phyloP scores from a whole-genome alignment of 1,140 invertebrate genomes.

The Drosophila ananassae region DNA sequence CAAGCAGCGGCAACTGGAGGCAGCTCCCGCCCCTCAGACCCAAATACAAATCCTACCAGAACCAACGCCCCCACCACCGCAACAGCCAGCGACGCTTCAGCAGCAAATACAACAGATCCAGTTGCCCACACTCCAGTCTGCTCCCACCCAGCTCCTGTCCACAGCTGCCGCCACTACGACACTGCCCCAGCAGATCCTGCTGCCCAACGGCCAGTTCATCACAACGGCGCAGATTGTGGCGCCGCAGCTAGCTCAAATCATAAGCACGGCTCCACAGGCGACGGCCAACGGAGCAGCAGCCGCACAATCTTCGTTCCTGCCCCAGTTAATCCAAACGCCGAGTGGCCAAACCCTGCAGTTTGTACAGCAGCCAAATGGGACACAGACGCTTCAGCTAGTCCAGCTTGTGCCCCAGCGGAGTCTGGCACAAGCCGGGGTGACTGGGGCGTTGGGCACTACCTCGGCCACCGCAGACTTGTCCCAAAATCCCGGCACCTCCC shows the following conservation, averaged over 20 bases:
- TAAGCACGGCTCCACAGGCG: conserved; percentile 48
- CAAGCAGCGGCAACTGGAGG: conserved; percentile 59
- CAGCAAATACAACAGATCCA: conserved; percentile 66
- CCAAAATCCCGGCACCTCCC: conserved; percentile 29
- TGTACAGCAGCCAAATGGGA: conserved; percentile 79
- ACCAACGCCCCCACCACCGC: conserved; percentile 11
- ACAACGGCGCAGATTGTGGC: conserved; percentile 78
- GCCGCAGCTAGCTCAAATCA: conserved; percentile 68
- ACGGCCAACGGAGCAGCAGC: conserved; percentile 37
- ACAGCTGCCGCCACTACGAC: conserved; percentile 42
- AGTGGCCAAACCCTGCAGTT: conserved; percentile 78
- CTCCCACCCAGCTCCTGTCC: conserved; percentile 58
- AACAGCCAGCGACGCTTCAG: conserved; percentile 42
- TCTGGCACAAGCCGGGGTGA: conserved; percentile 37
- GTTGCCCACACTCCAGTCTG: conserved; percentile 58
- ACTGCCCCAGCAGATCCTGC: conserved; percentile 74
- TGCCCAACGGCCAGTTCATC: conserved; percentile 83
- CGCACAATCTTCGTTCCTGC: conserved; percentile 69
- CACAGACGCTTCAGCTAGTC: conserved; percentile 75
- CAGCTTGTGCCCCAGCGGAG: conserved; percentile 69
- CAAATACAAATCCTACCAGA: neutral
- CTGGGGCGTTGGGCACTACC: conserved; percentile 31
- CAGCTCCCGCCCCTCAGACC: conserved; percentile 20
- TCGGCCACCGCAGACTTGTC: conserved; percentile 50
- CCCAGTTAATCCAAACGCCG: conserved; percentile 74